Percentiles rank a stretch among this genome's conserved stretches.
Conservation (phyloP, 2,888 invertebrate species). For the Odontothrips loti region DNA sequence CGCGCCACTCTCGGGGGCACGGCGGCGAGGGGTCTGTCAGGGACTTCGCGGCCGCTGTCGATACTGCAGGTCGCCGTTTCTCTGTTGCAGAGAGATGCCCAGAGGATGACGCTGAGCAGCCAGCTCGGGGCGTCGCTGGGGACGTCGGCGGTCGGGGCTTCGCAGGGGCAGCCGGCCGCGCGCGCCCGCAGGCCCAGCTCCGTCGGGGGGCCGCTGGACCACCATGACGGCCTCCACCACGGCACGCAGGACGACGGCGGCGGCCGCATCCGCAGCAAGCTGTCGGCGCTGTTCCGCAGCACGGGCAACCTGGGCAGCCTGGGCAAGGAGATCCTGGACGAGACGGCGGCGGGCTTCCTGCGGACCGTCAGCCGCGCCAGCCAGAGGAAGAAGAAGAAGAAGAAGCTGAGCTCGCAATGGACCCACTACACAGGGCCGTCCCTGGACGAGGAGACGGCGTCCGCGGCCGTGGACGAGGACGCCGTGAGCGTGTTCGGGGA, state of each 20-base stretch:
- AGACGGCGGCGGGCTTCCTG: not conserved
- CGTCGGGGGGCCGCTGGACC: not conserved
- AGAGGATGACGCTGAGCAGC: slow-evolving; percentile 7
- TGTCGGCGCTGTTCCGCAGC: not conserved
- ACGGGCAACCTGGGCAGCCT: slow-evolving; percentile 1
- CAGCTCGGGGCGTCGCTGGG: not conserved
- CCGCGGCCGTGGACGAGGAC: not conserved
- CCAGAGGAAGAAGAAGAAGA: not conserved
- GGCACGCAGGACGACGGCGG: not conserved
- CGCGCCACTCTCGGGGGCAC: not conserved
- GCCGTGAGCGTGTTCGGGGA: not conserved
- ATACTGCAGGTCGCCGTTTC: not conserved
- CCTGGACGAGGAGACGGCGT: not conserved
- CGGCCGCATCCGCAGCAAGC: not conserved
- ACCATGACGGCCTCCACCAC: not conserved
- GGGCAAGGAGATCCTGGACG: not conserved
- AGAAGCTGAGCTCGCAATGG: slow-evolving; percentile 18
- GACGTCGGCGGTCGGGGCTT: not conserved
- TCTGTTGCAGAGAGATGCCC: slow-evolving; percentile 7
- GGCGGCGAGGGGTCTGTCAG: not conserved
- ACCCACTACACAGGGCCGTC: not conserved
- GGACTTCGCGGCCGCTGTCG: too few species aligned
- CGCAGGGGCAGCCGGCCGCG: not conserved
- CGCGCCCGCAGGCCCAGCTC: not conserved
- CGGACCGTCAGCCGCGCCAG: slow-evolving; percentile 1